Conservation (phyloP, 1,140 invertebrate genomes). For the Leguminivora glycinivorella region DNA sequence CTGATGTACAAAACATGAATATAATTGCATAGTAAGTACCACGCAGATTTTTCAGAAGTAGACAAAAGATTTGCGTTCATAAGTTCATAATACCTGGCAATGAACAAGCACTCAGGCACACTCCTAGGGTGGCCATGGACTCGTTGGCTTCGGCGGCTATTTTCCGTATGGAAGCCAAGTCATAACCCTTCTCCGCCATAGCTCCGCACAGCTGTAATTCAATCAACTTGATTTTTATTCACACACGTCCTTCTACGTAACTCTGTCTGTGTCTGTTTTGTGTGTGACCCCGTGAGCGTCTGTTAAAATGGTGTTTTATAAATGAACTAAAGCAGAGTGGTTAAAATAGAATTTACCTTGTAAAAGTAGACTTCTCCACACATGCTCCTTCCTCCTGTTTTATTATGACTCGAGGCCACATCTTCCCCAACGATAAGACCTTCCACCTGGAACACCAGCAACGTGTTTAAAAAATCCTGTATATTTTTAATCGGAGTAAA, state of each 20-base stretch:
- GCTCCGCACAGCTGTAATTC: conserved; percentile 85
- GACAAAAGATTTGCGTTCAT: background rate
- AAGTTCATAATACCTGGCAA: conserved; percentile 81
- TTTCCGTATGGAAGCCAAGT: conserved; percentile 78
- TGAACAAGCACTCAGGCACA: conserved; percentile 85
- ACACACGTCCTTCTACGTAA: background rate
- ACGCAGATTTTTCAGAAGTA: conserved; percentile 3
- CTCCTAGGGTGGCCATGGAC: conserved; percentile 85
- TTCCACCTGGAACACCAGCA: conserved; percentile 75
- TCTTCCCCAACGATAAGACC: conserved; percentile 87
- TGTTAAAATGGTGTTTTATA: too few species aligned
- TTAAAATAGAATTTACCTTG: conserved; percentile 84
- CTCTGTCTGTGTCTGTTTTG: background rate
- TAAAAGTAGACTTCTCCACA: conserved; percentile 86
- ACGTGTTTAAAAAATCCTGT: background rate
- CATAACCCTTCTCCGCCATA: conserved; percentile 82
- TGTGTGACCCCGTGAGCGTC: background rate
- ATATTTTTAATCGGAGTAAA: too few species aligned
- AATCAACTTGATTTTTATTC: conserved; percentile 29
- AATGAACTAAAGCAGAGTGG: too few species aligned
- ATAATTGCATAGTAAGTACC: background rate
- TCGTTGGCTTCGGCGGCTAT: conserved; percentile 72
- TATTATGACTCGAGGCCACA: conserved; percentile 82
- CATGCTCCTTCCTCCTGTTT: conserved; percentile 86
- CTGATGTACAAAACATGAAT: conserved; percentile 47